Conservation (phyloP, 2,888 invertebrate species). For the Eilema depressum region DNA sequence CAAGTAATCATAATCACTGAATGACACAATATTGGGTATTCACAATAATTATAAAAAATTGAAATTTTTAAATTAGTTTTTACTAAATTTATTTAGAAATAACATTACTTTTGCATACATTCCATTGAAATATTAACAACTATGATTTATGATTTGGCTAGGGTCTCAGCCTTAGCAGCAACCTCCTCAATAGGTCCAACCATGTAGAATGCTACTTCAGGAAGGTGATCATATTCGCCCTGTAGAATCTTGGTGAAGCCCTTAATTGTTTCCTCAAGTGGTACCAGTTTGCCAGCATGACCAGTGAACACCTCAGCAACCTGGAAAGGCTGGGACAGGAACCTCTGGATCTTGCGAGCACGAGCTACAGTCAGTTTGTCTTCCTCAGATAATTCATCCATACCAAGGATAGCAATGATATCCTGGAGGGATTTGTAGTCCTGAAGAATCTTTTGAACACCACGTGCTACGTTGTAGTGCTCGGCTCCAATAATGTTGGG, state of each 20-base stretch:
- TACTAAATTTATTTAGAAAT: constrained; percentile 71
- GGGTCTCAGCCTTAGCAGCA: constrained; percentile 92
- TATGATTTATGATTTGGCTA: constrained; percentile 87
- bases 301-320: constrained; percentile 97
- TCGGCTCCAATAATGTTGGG: constrained; percentile 95
- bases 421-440: constrained; percentile 92
- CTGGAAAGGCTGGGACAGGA: constrained; percentile 96
- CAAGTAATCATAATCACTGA: no score
- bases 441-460: constrained; percentile 96
- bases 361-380: constrained; percentile 96
- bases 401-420: constrained; percentile 97
- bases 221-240: constrained; percentile 95
- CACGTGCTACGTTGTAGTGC: constrained; percentile 96
- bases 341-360: constrained; percentile 96
- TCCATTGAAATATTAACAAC: constrained; percentile 80
- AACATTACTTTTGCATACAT: constrained; percentile 62
- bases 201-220: constrained; percentile 97
- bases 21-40: no score
- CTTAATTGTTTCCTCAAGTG: constrained; percentile 93
- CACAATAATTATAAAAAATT: neutral
- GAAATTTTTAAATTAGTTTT: constrained; percentile 36
- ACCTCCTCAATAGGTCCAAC: constrained; percentile 92
- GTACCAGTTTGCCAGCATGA: constrained; percentile 94
- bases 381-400: constrained; percentile 85
- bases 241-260: constrained; percentile 93